Evolutionary conservation across 1,140 invertebrate genomes (phyloP), one percentile per base, ranked within the genome.

Genomic region (Doryteuthis pealeii): DNA sequence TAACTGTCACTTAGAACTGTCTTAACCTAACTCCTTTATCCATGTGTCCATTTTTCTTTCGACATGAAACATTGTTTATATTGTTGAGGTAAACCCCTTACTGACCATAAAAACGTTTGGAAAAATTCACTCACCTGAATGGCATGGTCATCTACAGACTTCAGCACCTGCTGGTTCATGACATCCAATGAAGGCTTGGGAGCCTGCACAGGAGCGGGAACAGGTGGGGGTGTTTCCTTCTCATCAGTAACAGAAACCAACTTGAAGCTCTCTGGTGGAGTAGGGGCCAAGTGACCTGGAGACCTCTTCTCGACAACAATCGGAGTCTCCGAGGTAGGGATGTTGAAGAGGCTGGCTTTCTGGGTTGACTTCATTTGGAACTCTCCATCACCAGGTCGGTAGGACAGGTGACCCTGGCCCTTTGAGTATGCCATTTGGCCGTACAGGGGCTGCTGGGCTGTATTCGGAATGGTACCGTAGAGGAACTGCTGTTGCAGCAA

Each of bases 101-200:
- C n/a, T n/a, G n/a, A n/a, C n/a, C n/a, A n/a, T n/a, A n/a, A n/a
- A n/a, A n/a, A n/a, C n/a, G n/a, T n/a, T n/a, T n/a, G n/a, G n/a
- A n/a, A n/a, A n/a, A n/a, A n/a, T n/a, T n/a, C n/a, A 66, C 75
- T 78, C 71, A 84, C 82, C 79, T 85, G 80, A 70, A 86, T 83
- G 68, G 87, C 87, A 75, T 88, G 87, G 33, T 84, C 82, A 80
- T 88, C 87, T 30, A 88, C 85, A 68, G 79, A 84, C 74, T 87
- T 77, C 49, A 88, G 79, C 26, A 85, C 83, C 70, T 85, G 75
- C 73, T 80, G 79, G 65, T 85, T 83, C 67, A 85, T 84, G 31
- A 79, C 79, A 30, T 85, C 84, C 49, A 85, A 77, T 8, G 76
- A 79, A 18, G 84, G 84, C 75, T 84, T 85, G 73, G 79, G 81